Percentiles rank a stretch among this genome's conserved stretches.
These are phyloP conservation scores for Gavia stellata DNA, from an alignment of 2,113 vertebrate genomes.

Conservation along the genomic window DNA sequence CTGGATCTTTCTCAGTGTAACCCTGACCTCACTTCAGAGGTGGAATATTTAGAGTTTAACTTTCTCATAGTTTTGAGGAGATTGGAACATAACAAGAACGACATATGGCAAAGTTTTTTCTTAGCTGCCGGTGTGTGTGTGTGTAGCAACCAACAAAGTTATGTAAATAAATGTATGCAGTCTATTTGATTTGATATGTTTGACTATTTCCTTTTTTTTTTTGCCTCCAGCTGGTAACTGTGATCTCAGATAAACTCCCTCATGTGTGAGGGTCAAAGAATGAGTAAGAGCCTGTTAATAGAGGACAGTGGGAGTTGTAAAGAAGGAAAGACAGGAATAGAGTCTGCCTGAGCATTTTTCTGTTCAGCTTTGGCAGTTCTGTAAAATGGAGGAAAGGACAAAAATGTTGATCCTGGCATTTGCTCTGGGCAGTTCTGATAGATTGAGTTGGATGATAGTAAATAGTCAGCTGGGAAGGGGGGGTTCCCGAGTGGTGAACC, in stretches of 20 bases:
- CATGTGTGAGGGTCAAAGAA: background rate
- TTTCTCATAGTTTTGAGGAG: background rate
- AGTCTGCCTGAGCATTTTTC: background rate
- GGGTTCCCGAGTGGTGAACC: background rate
- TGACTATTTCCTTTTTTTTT: background rate
- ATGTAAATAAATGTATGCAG: background rate
- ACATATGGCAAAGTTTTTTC: background rate
- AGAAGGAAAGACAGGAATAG: background rate
- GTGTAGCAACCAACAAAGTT: background rate
- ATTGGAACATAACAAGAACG: background rate
- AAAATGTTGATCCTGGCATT: background rate
- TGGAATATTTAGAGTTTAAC: background rate
- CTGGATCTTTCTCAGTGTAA: background rate
- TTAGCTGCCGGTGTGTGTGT: background rate
- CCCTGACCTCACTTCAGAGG: background rate
- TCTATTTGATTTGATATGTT: background rate
- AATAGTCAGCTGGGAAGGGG: background rate
- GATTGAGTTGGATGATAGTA: background rate
- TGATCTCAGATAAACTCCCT: conserved; percentile 17
- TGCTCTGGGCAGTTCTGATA: background rate
- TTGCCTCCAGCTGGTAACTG: conserved; percentile 19
- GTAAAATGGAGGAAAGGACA: background rate
- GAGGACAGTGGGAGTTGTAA: conserved; percentile 21
- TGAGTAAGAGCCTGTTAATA: conserved; percentile 46
- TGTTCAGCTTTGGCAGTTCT: background rate